Percentiles rank a stretch among this genome's conserved stretches.
These are phyloP conservation scores for Bolborhynchus lineola DNA, from an alignment of 2,113 vertebrate genomes.

Conservation along the genomic window DNA sequence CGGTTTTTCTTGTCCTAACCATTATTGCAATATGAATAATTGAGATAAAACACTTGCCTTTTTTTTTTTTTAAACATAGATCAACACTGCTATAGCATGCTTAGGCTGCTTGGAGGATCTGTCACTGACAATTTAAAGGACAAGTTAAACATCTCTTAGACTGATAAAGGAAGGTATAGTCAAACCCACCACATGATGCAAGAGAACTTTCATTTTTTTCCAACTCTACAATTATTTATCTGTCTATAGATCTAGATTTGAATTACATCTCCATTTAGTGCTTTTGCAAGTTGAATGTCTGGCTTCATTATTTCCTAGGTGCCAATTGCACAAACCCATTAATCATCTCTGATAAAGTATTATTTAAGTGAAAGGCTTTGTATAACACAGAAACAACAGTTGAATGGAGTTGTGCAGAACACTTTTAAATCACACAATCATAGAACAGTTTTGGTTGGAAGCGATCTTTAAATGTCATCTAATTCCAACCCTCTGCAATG, in stretches of 20 bases:
- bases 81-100: neutral
- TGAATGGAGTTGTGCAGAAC: neutral
- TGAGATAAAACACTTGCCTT: neutral
- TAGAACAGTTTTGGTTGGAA: neutral
- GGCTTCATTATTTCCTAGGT: neutral
- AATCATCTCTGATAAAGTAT: neutral
- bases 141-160: neutral
- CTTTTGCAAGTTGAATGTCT: neutral
- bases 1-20: neutral
- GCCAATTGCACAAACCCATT: neutral
- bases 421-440: neutral
- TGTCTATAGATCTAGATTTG: neutral
- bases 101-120: neutral
- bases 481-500: neutral
- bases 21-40: neutral
- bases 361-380: neutral
- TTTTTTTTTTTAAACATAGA: neutral
- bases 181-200: accelerated
- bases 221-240: neutral
- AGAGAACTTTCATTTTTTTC: neutral
- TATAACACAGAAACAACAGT: neutral
- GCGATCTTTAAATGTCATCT: neutral
- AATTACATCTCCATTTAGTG: neutral
- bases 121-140: neutral
- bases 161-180: neutral